Percentiles rank a stretch among this genome's conserved stretches.
Evolutionary conservation across 1,140 invertebrate genomes (phyloP).

Genomic region (Xylocopa sonorina): DNA sequence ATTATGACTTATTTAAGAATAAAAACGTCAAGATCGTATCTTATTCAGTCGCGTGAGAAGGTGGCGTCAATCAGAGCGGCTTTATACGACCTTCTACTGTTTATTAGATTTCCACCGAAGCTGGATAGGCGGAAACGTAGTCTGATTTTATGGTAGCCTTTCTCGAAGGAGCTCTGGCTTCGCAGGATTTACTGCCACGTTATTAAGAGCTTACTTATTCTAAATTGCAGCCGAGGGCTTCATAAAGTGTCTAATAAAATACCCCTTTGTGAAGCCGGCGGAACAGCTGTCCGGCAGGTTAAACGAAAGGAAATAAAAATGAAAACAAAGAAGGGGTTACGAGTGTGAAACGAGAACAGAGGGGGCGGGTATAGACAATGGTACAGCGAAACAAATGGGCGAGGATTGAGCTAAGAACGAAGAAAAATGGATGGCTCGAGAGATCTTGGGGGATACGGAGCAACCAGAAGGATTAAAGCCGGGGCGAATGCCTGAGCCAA

Average conservation of each 20-base stretch:
- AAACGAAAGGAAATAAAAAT: not conserved
- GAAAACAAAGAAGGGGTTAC: not conserved
- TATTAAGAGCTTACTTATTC: not conserved
- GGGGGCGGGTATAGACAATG: too few species aligned
- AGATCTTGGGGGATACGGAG: conserved; percentile 10
- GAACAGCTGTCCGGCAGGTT: not conserved
- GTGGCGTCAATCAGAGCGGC: not conserved
- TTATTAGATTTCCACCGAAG: conserved; percentile 5
- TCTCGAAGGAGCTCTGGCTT: not conserved
- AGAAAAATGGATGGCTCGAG: conserved; percentile 36
- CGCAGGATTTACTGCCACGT: not conserved
- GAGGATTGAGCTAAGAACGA: conserved; percentile 15
- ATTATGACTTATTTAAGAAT: not conserved
- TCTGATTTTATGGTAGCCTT: not conserved
- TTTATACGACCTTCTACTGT: conserved; percentile 3
- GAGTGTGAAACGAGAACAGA: not conserved
- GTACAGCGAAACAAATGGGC: conserved; percentile 12
- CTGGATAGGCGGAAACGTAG: not conserved
- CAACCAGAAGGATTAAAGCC: conserved; percentile 33
- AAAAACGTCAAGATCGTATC: not conserved
- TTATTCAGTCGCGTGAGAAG: conserved; percentile 14
- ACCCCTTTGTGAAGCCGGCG: not conserved
- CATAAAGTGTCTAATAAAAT: not conserved
- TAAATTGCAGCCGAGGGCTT: not conserved
- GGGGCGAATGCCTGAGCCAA: not conserved